A percentile compares a stretch with the other conserved stretches of the same genome.
Evolutionary conservation across 2,113 vertebrate genomes (phyloP).

Genomic region (Gallinago jamesoni): DNA sequence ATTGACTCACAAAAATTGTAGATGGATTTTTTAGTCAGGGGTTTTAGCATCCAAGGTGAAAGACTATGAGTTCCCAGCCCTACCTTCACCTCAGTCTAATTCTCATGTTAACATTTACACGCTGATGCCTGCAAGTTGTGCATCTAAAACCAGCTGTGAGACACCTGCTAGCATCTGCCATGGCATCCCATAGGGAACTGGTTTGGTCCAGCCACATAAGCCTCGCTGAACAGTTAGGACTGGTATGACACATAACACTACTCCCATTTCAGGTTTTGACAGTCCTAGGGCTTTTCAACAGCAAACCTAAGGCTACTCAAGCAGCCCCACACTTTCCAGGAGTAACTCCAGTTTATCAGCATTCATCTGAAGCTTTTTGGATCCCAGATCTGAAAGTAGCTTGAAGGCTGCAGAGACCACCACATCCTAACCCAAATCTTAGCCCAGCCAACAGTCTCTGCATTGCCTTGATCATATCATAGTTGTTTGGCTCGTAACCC

Average conservation of each 20-base stretch:
- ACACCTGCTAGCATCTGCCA: background rate
- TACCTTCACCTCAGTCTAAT: background rate
- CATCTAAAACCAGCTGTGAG: background rate
- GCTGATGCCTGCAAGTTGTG: background rate
- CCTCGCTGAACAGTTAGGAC: background rate
- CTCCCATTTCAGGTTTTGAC: background rate
- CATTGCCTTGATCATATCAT: background rate
- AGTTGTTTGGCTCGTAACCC: background rate
- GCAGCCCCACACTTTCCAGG: background rate
- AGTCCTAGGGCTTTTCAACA: background rate
- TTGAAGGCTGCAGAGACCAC: background rate
- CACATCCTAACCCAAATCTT: background rate
- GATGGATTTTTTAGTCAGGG: background rate
- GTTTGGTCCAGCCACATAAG: background rate
- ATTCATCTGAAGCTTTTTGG: background rate
- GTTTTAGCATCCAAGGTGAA: background rate
- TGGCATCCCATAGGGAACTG: fast-evolving
- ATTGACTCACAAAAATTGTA: background rate
- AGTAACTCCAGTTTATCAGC: background rate
- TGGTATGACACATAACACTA: background rate
- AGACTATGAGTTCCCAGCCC: background rate
- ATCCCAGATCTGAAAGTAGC: background rate
- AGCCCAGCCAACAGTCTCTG: background rate
- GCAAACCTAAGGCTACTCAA: background rate
- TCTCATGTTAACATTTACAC: background rate